A percentile compares a stretch with the other conserved stretches of the same genome.
phyloP scores from a whole-genome alignment of 1,140 invertebrate genomes.

The Calephelis virginiensis region DNA sequence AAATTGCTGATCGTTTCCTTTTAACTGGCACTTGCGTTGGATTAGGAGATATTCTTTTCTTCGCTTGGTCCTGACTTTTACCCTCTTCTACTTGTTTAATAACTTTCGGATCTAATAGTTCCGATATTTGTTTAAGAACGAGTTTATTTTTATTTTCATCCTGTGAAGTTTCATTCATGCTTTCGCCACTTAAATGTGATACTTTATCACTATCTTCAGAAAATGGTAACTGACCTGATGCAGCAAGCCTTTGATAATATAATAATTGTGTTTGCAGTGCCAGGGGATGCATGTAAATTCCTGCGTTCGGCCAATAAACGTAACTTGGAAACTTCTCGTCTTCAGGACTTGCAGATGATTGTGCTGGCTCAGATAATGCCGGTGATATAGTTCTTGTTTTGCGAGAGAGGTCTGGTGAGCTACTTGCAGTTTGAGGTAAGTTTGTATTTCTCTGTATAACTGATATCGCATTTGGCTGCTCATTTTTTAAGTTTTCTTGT shows the following conservation, averaged over 20 bases:
- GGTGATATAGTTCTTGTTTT: constrained; percentile 52
- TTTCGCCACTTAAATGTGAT: constrained; percentile 44
- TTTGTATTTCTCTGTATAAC: constrained; percentile 68
- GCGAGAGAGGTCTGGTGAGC: constrained; percentile 59
- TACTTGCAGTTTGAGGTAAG: constrained; percentile 45
- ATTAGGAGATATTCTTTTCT: constrained; percentile 54
- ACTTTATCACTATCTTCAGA: constrained; percentile 48
- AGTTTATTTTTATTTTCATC: constrained; percentile 66
- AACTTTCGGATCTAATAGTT: constrained; percentile 71
- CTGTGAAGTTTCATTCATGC: constrained; percentile 40
- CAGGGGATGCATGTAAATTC: constrained; percentile 85
- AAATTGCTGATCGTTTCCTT: constrained; percentile 88
- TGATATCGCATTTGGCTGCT: constrained; percentile 77
- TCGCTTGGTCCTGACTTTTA: constrained; percentile 48
- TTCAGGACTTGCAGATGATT: constrained; percentile 62
- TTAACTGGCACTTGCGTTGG: constrained; percentile 79
- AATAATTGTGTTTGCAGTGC: constrained; percentile 84
- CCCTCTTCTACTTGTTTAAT: constrained; percentile 53
- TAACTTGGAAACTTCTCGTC: constrained; percentile 68
- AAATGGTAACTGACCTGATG: constrained; percentile 54
- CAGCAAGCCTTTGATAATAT: constrained; percentile 86
- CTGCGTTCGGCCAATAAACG: constrained; percentile 85
- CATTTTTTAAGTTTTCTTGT: constrained; percentile 76
- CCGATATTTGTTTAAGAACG: constrained; percentile 67
- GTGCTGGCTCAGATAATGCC: constrained; percentile 78